These are phyloP conservation scores for Microdon myrmicae DNA, from an alignment of 2,888 invertebrate genomes.

Conservation along the genomic window DNA sequence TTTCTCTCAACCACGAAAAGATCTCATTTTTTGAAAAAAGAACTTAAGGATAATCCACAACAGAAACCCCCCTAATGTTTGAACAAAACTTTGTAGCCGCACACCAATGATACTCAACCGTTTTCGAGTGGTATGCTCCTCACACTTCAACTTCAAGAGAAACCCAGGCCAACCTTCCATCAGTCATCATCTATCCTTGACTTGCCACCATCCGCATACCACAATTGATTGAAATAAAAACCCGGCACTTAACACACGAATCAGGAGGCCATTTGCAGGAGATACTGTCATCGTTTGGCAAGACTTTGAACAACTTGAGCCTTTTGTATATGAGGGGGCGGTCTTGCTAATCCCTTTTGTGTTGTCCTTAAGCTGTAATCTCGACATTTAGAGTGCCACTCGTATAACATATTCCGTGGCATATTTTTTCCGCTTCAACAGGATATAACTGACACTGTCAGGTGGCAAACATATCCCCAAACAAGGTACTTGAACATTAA, in stretches of 20 bases:
- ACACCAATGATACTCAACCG: too few species aligned
- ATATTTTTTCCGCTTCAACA: slow-evolving; percentile 36
- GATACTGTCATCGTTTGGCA: too few species aligned
- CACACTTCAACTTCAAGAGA: too few species aligned
- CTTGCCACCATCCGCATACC: slow-evolving; percentile 15
- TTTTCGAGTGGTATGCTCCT: too few species aligned
- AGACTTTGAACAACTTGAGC: too few species aligned
- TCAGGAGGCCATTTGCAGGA: slow-evolving; percentile 45
- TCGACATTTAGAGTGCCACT: slow-evolving; percentile 41
- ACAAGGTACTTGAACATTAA: slow-evolving; percentile 26
- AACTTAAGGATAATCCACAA: too few species aligned
- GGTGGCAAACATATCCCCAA: slow-evolving; percentile 43
- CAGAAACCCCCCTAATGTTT: too few species aligned
- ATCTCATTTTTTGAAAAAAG: too few species aligned
- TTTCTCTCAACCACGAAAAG: too few species aligned
- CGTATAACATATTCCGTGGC: slow-evolving; percentile 29
- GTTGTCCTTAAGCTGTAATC: slow-evolving; percentile 42
- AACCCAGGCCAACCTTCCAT: slow-evolving; percentile 19
- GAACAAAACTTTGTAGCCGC: too few species aligned
- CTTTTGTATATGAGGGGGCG: slow-evolving; percentile 24
- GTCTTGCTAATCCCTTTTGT: slow-evolving; percentile 39
- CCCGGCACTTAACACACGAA: slow-evolving; percentile 45
- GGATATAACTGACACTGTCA: slow-evolving; percentile 50
- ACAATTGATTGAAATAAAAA: slow-evolving; percentile 47
- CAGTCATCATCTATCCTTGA: slow-evolving; percentile 37